These are phyloP conservation scores for Sardinella longiceps DNA, from an alignment of 2,797 vertebrate genomes.

Conservation along the genomic window DNA sequence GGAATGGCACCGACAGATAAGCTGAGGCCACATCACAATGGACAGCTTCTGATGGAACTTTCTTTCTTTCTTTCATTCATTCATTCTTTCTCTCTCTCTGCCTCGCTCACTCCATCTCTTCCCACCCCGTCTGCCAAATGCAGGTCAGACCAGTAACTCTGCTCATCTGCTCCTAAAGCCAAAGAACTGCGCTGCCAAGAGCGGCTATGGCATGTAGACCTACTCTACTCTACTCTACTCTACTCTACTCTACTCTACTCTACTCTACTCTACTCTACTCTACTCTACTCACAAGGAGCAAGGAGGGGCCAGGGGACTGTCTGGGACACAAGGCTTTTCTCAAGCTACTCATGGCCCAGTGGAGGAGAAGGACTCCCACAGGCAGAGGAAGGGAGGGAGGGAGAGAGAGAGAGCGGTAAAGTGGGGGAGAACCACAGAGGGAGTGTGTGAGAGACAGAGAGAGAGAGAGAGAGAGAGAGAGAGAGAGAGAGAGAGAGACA, in stretches of 20 bases:
- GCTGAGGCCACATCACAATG: not conserved
- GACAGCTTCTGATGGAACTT: no score
- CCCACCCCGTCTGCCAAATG: no score
- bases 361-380: conserved; percentile 46
- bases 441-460: conserved; percentile 56
- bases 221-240: no score
- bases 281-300: no score
- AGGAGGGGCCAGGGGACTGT: not conserved
- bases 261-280: no score
- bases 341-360: not conserved
- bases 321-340: conserved; percentile 53
- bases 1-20: not conserved
- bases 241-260: no score
- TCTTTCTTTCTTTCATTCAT: no score
- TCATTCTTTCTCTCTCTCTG: no score
- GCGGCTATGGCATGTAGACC: no score
- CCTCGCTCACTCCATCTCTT: no score
- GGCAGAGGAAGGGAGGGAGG: conserved; percentile 51
- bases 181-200: conserved; percentile 43
- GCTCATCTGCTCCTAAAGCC: no score
- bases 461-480: not conserved
- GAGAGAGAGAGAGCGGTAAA: not conserved
- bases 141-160: no score
- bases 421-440: conserved; percentile 35
- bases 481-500: conserved; percentile 58